Evolutionary conservation across 2,888 invertebrate genomes (phyloP).

Genomic region (Tiliacea citrago): DNA sequence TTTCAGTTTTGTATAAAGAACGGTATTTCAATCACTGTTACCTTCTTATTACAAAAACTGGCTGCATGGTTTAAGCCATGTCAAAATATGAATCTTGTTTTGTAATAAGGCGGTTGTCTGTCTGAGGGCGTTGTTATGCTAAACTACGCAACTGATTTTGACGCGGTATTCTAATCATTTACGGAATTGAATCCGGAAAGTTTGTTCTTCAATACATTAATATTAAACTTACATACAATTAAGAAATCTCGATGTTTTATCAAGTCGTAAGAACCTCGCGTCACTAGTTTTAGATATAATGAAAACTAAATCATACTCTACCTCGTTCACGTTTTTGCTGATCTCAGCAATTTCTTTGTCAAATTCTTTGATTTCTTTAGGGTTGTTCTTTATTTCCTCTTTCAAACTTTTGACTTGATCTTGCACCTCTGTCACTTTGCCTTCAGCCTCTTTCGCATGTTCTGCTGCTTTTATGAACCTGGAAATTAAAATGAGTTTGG

Average conservation of each 20-base stretch:
- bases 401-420: constrained; percentile 90
- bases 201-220: not conserved
- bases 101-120: too few species aligned
- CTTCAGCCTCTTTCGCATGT: constrained; percentile 88
- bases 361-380: constrained; percentile 88
- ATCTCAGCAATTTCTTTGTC: constrained; percentile 91
- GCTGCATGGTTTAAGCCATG: too few species aligned
- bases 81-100: too few species aligned
- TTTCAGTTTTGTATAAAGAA: too few species aligned
- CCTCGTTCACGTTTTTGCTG: constrained; percentile 92
- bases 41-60: too few species aligned
- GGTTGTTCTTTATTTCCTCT: constrained; percentile 89
- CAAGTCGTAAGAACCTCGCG: not conserved
- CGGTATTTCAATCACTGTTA: too few species aligned
- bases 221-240: not conserved
- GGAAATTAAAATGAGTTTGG: not conserved
- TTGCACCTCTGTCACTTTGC: constrained; percentile 89
- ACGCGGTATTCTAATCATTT: not conserved
- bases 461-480: constrained; percentile 89
- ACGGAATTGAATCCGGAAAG: too few species aligned
- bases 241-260: not conserved
- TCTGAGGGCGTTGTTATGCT: too few species aligned
- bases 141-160: not conserved
- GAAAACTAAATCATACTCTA: constrained; percentile 75
- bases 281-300: not conserved